These are phyloP conservation scores for Dicrostonyx torquatus DNA, from an alignment of 2,797 vertebrate genomes.

Conservation along the genomic window DNA sequence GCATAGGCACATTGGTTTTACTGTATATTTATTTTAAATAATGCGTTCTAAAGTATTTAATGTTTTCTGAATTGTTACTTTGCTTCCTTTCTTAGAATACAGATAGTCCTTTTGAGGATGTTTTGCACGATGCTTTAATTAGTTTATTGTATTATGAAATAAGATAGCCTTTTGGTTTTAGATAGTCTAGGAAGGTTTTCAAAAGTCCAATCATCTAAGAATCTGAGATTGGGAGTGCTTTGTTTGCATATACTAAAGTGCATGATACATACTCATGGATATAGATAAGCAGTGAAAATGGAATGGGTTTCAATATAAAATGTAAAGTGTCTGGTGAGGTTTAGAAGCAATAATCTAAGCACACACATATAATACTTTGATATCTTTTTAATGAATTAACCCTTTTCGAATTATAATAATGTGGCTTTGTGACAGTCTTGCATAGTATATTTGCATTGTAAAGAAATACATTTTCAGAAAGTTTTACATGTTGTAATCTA, in stretches of 20 bases:
- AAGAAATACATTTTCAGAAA: slow-evolving; percentile 31
- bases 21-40: slow-evolving; percentile 21
- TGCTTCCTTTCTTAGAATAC: not conserved
- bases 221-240: not conserved
- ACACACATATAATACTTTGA: not conserved
- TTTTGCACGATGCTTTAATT: slow-evolving; percentile 44
- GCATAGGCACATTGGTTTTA: not conserved
- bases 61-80: slow-evolving; percentile 36
- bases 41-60: not conserved
- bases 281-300: slow-evolving; percentile 33
- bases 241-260: slow-evolving; percentile 21
- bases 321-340: not conserved
- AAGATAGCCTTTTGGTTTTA: slow-evolving; percentile 15
- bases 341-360: not conserved
- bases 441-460: slow-evolving; percentile 24
- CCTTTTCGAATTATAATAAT: not conserved
- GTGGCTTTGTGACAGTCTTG: not conserved
- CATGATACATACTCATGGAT: not conserved
- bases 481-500: not conserved
- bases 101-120: slow-evolving; percentile 24
- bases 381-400: slow-evolving; percentile 32
- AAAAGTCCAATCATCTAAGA: not conserved
- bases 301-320: slow-evolving; percentile 1
- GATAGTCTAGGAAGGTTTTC: not conserved
- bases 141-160: slow-evolving; percentile 21